phyloP scores from a whole-genome alignment of 2,888 invertebrate genomes.

The Alcis repandata region DNA sequence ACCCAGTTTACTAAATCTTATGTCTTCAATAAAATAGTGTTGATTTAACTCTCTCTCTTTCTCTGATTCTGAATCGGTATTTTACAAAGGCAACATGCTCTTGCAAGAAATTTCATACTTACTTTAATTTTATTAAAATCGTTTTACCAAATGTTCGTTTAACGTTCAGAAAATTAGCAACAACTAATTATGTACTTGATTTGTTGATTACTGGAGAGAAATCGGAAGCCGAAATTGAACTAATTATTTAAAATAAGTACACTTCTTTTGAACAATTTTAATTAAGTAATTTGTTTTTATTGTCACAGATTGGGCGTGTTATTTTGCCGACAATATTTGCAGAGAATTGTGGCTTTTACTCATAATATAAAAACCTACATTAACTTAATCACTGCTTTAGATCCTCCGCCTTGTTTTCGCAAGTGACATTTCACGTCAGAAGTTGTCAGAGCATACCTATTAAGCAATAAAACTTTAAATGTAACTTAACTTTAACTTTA shows the following conservation, averaged over 20 bases:
- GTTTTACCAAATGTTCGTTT: background rate
- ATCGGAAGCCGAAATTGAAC: background rate
- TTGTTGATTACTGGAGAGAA: background rate
- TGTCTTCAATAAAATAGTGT: slow-evolving; percentile 22
- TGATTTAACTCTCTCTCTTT: slow-evolving; percentile 23
- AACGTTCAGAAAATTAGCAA: background rate
- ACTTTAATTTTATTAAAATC: background rate
- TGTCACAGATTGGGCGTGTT: background rate
- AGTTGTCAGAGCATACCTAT: too few relatives aligned
- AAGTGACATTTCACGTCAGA: too few relatives aligned
- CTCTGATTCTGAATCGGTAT: slow-evolving; percentile 24
- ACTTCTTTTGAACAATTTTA: background rate
- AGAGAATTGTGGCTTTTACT: too few relatives aligned
- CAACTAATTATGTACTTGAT: background rate
- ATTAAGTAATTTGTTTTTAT: slow-evolving; percentile 2
- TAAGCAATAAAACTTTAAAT: too few relatives aligned
- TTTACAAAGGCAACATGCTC: background rate
- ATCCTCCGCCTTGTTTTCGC: too few relatives aligned
- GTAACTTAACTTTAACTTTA: too few relatives aligned
- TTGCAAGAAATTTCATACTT: background rate
- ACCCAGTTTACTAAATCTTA: background rate
- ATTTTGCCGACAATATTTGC: too few relatives aligned
- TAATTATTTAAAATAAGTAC: background rate
- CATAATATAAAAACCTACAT: too few relatives aligned
- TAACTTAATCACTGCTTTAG: too few relatives aligned